phyloP scores from a whole-genome alignment of 2,888 invertebrate species.

The Xanthia icteritia region DNA sequence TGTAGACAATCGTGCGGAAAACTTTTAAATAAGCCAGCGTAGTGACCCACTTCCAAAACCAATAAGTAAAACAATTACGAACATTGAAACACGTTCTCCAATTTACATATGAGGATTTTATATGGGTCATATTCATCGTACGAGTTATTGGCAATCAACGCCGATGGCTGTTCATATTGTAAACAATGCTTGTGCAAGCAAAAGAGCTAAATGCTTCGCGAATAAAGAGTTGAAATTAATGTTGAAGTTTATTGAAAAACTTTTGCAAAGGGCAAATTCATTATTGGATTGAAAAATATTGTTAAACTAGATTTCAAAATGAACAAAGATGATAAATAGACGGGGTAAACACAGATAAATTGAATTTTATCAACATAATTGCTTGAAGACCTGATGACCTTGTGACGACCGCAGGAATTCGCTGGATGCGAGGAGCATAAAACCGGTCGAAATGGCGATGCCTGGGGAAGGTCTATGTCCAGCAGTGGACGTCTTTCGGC shows the following conservation, averaged over 20 bases:
- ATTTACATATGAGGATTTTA: conserved; percentile 48
- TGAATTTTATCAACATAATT: background rate
- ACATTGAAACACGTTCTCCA: conserved; percentile 21
- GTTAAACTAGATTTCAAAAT: background rate
- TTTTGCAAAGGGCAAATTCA: conserved; percentile 16
- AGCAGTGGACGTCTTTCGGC: background rate
- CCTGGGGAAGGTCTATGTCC: background rate
- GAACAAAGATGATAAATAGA: accelerated
- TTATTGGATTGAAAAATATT: background rate
- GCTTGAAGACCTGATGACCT: background rate
- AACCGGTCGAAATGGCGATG: background rate
- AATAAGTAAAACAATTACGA: conserved; percentile 34
- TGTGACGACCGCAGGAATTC: background rate
- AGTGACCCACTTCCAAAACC: conserved; percentile 29
- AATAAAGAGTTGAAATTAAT: conserved; percentile 47
- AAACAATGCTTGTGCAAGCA: conserved; percentile 52
- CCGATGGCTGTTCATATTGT: conserved; percentile 49
- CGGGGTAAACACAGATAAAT: background rate
- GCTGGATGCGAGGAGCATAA: too few relatives aligned
- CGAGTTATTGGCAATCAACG: conserved; percentile 62
- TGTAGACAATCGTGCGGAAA: background rate
- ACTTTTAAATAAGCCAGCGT: conserved; percentile 5
- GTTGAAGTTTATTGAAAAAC: conserved; percentile 16
- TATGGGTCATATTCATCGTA: conserved; percentile 58
- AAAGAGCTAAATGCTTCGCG: conserved; percentile 36